Evolutionary conservation across 92 coral and sea anemone genomes (phyloP).

Genomic region (Virgularia gustaviana): DNA sequence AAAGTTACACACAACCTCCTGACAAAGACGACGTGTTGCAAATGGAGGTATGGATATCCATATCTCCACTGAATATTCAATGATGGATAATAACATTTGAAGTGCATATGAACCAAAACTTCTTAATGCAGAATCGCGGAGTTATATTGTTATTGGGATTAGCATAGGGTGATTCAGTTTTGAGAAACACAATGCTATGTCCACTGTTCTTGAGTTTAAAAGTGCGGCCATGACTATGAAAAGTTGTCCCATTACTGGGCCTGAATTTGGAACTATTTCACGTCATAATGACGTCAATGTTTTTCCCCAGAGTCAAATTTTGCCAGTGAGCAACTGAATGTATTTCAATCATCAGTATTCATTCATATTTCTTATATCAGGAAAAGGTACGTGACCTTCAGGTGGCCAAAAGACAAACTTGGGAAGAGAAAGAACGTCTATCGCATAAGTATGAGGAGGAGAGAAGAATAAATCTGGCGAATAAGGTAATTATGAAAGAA

Average conservation of each 20-base stretch:
- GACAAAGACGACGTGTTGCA: conserved; percentile 85
- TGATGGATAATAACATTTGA: not conserved
- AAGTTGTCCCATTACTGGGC: not conserved
- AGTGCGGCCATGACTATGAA: too few species aligned
- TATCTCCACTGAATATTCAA: too few species aligned
- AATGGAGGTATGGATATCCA: conserved; percentile 68
- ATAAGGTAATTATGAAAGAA: conserved; percentile 64
- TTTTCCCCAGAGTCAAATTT: too few species aligned
- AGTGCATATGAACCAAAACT: too few species aligned
- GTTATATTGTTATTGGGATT: not conserved
- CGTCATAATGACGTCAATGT: not conserved
- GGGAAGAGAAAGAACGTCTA: conserved; percentile 92
- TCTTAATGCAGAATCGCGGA: not conserved
- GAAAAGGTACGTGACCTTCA: conserved; percentile 92
- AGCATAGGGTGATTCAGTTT: too few species aligned
- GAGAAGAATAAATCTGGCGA: conserved; percentile 79
- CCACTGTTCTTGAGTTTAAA: not conserved
- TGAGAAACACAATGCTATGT: too few species aligned
- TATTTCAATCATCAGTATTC: too few species aligned
- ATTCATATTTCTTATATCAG: conserved; percentile 28
- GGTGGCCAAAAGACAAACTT: conserved; percentile 93
- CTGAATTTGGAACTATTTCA: not conserved
- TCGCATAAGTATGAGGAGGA: conserved; percentile 93
- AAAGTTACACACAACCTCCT: conserved; percentile 69
- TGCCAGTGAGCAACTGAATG: too few species aligned